Evolutionary conservation across 2,113 vertebrate species (phyloP).

Genomic region (Falcunculus frontatus): DNA sequence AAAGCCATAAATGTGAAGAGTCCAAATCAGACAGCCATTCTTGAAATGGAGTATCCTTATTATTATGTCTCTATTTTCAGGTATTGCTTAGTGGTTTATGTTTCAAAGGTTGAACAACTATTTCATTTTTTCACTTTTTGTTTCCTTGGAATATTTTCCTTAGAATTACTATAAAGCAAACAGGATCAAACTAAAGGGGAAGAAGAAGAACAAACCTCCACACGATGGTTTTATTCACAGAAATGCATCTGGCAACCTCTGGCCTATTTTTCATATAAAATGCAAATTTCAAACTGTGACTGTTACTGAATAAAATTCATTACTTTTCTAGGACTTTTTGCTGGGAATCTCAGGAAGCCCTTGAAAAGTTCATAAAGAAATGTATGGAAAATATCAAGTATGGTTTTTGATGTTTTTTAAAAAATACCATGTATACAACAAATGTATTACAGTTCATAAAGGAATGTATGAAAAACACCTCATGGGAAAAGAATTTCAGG

Average conservation of each 20-base stretch:
- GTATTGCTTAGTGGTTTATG: background rate
- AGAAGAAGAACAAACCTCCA: background rate
- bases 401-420: fast-evolving
- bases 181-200: background rate
- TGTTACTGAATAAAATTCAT: background rate
- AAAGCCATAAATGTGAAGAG: background rate
- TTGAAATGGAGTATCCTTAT: background rate
- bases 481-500: background rate
- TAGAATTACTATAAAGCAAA: background rate
- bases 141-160: background rate
- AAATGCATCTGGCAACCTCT: background rate
- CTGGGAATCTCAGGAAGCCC: background rate
- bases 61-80: background rate
- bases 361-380: background rate
- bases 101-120: background rate
- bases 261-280: background rate
- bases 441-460: background rate
- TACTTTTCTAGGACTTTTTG: background rate
- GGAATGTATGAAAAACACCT: background rate
- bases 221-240: background rate
- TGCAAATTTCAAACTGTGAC: background rate
- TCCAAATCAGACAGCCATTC: background rate
- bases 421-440: background rate
- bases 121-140: background rate
- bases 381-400: background rate